A percentile compares a stretch with the other conserved stretches of the same genome.
These are phyloP conservation scores for Chelon labrosus DNA, from an alignment of 2,797 vertebrate genomes.

Conservation along the genomic window DNA sequence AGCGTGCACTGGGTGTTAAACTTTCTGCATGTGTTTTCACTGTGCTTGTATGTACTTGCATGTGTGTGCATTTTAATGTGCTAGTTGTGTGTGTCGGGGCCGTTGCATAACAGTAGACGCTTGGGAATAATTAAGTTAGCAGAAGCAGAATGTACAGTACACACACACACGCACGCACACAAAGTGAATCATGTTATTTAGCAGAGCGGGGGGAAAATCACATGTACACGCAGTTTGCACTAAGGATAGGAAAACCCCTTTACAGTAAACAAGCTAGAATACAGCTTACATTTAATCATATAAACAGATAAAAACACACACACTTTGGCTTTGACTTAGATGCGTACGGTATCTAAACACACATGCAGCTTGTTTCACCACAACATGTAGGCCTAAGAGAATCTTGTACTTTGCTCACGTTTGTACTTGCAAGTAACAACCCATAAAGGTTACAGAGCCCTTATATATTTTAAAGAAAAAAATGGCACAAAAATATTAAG, in stretches of 20 bases:
- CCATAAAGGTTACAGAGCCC: no score
- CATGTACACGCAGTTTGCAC: neutral
- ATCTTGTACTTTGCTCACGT: neutral
- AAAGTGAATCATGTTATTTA: slow-evolving; percentile 9
- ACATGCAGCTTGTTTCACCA: neutral
- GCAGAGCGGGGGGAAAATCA: neutral
- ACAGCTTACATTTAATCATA: neutral
- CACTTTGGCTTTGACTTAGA: neutral
- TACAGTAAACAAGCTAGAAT: neutral
- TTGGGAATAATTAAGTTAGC: slow-evolving; percentile 49
- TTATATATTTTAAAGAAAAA: neutral
- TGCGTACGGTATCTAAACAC: neutral
- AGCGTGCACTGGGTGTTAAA: neutral
- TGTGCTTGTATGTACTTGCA: neutral
- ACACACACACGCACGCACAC: slow-evolving; percentile 12
- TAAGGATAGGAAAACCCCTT: neutral
- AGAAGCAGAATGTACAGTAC: slow-evolving; percentile 43
- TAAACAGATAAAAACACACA: neutral
- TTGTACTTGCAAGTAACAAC: neutral
- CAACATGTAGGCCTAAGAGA: neutral
- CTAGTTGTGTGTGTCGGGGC: slow-evolving; percentile 5
- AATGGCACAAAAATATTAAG: no score
- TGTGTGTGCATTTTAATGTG: slow-evolving; percentile 4
- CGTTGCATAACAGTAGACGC: slow-evolving; percentile 36
- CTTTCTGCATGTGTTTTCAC: neutral